phyloP scores from a whole-genome alignment of 2,797 vertebrate species.

The Mus caroli region DNA sequence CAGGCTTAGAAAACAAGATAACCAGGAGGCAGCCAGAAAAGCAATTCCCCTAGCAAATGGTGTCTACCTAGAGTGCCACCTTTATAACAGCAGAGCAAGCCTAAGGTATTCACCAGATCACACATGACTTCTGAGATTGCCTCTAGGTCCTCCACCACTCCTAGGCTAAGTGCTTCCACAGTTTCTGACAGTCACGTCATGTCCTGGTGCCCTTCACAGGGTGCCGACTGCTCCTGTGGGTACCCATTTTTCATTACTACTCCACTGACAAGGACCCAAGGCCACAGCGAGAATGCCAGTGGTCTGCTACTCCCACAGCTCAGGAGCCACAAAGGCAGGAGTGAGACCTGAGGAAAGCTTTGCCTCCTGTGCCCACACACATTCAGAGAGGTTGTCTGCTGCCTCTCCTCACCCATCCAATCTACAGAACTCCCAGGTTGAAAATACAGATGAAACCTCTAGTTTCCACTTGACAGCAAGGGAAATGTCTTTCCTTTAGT shows the following conservation, averaged over 20 bases:
- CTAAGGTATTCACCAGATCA: neutral
- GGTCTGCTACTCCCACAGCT: neutral
- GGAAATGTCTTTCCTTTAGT: constrained; percentile 23
- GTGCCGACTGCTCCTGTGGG: neutral
- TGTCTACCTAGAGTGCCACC: neutral
- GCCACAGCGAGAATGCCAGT: neutral
- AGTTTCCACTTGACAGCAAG: neutral
- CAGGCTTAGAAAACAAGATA: constrained; percentile 15
- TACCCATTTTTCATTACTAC: neutral
- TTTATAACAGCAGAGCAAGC: neutral
- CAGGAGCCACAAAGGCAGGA: neutral
- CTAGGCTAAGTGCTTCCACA: neutral
- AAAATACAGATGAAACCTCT: neutral
- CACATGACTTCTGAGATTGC: neutral
- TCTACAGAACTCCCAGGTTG: neutral
- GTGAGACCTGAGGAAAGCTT: neutral
- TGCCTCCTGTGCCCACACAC: neutral
- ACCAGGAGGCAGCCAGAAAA: neutral
- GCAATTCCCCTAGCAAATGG: neutral
- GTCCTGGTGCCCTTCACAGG: neutral
- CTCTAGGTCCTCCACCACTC: neutral
- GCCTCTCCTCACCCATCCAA: neutral
- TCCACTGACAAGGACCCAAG: neutral
- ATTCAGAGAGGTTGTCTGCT: neutral
- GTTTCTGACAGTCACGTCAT: neutral